These are phyloP conservation scores for Sula dactylatra DNA, from an alignment of 2,113 vertebrate species.

Conservation along the genomic window DNA sequence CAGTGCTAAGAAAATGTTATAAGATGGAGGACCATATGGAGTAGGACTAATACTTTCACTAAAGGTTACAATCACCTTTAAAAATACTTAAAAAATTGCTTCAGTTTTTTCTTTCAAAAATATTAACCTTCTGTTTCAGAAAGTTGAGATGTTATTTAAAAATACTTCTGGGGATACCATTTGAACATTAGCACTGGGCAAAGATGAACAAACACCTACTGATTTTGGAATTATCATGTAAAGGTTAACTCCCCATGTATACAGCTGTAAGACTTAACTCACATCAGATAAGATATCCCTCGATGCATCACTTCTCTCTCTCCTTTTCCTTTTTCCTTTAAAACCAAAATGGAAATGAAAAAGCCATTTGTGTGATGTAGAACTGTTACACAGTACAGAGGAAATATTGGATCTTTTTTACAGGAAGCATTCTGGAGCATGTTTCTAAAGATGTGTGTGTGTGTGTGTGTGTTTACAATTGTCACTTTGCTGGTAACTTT, in stretches of 20 bases:
- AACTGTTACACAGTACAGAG: not conserved
- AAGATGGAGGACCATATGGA: not conserved
- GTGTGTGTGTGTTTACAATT: not conserved
- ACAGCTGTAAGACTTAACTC: not conserved
- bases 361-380: not conserved
- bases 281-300: not conserved
- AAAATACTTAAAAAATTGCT: not conserved
- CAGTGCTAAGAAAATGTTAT: not conserved
- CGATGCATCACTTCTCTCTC: not conserved
- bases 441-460: not conserved
- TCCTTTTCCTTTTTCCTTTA: not conserved
- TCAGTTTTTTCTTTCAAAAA: not conserved
- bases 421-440: not conserved
- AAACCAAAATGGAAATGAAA: not conserved
- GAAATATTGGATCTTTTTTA: not conserved
- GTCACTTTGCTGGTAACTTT: not conserved
- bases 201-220: not conserved
- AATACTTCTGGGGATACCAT: not conserved
- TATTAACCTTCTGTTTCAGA: not conserved
- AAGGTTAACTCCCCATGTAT: not conserved
- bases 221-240: not conserved
- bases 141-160: not conserved
- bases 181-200: not conserved
- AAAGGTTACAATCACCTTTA: not conserved
- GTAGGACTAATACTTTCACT: not conserved